Conservation (phyloP, 2,797 vertebrate genomes). For the Sebastes oblongus region DNA sequence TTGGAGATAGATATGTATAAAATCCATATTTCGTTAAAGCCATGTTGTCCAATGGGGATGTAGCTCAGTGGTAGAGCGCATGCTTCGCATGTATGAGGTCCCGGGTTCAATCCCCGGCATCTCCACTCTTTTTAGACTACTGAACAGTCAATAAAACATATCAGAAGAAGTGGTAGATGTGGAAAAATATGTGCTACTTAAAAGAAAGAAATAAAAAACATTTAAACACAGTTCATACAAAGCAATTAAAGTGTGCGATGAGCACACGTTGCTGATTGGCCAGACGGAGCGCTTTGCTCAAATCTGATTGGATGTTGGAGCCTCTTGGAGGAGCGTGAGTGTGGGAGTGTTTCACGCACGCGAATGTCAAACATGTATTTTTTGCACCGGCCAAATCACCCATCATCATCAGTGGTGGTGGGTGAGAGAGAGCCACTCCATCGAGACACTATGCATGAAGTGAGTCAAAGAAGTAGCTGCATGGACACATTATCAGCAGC, state of each 20-base stretch:
- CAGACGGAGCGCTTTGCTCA: not conserved
- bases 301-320: constrained; percentile 49
- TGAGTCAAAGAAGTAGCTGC: not conserved
- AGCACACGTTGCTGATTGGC: constrained; percentile 41
- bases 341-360: constrained; percentile 37
- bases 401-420: not conserved
- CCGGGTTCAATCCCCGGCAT: constrained; percentile 87
- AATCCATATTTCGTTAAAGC: fast-evolving
- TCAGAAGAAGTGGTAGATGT: fast-evolving
- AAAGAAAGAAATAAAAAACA: fast-evolving
- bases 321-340: not conserved
- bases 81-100: constrained; percentile 87
- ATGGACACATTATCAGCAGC: not conserved
- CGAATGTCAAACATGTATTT: constrained; percentile 38
- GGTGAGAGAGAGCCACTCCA: constrained; percentile 2
- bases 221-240: fast-evolving
- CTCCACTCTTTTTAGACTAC: constrained; percentile 57
- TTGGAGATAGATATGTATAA: too few species aligned
- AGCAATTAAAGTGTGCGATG: too few species aligned
- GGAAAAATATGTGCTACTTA: fast-evolving
- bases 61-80: constrained; percentile 87
- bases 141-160: fast-evolving
- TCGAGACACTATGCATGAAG: not conserved
- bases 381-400: constrained; percentile 13
- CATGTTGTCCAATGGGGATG: constrained; percentile 73